phyloP scores from a whole-genome alignment of 2,113 vertebrate genomes.

The Aegypius monachus region DNA sequence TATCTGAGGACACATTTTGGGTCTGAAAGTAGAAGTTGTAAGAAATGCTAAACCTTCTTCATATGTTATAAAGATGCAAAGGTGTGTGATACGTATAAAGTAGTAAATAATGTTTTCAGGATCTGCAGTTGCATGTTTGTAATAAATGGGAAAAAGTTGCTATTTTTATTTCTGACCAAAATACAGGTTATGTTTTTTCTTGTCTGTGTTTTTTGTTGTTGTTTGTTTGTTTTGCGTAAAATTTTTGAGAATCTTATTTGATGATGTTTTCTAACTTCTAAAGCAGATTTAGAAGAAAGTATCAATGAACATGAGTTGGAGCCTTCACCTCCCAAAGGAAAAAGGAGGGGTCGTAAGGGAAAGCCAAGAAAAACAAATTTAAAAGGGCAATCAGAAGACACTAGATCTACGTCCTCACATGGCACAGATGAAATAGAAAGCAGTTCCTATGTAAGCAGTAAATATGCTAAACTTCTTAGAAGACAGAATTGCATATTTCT shows the following conservation, averaged over 20 bases:
- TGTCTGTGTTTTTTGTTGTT: background rate
- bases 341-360: constrained; percentile 90
- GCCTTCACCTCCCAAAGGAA: constrained; percentile 86
- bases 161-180: background rate
- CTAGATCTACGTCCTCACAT: constrained; percentile 92
- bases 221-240: background rate
- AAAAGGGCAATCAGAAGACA: constrained; percentile 90
- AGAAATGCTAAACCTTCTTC: background rate
- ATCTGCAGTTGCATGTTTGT: background rate
- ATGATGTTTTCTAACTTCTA: constrained; percentile 56
- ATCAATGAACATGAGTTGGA: constrained; percentile 90
- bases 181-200: background rate
- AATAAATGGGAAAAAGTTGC: background rate
- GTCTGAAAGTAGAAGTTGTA: background rate
- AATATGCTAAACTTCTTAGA: constrained; percentile 54
- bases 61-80: background rate
- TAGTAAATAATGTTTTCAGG: background rate
- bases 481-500: constrained; percentile 36
- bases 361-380: constrained; percentile 83
- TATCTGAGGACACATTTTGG: background rate
- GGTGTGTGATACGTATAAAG: background rate
- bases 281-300: constrained; percentile 85
- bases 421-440: constrained; percentile 93
- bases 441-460: constrained; percentile 89
- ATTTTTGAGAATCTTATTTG: background rate